These are phyloP conservation scores for Campylomormyrus numenius DNA, from an alignment of 2,113 vertebrate genomes.

Conservation along the genomic window DNA sequence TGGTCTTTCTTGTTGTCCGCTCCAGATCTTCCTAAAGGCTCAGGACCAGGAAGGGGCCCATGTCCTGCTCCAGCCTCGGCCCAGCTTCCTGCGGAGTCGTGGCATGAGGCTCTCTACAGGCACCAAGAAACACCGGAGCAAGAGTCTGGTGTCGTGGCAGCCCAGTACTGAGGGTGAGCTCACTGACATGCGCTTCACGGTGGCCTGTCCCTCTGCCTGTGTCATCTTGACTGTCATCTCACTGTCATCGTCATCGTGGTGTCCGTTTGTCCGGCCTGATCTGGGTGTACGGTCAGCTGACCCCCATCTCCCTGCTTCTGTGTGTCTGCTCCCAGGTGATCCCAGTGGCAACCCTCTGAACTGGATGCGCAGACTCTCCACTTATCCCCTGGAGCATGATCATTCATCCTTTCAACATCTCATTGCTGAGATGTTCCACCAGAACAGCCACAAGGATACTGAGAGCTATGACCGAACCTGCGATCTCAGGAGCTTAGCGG, in stretches of 20 bases:
- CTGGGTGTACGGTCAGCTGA: neutral
- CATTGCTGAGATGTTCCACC: neutral
- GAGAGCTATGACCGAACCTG: neutral
- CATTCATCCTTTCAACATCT: neutral
- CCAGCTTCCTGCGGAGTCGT: constrained; percentile 73
- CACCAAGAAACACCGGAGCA: constrained; percentile 74
- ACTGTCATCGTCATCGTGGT: neutral
- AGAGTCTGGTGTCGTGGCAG: constrained; percentile 68
- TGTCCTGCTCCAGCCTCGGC: constrained; percentile 56
- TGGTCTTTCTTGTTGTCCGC: neutral
- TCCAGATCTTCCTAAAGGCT: constrained; percentile 81
- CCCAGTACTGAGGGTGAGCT: constrained; percentile 85
- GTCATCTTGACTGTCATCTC: neutral
- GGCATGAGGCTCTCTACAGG: constrained; percentile 89
- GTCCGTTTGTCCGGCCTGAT: neutral
- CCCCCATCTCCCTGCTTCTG: neutral
- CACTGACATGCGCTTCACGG: neutral
- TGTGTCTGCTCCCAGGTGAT: neutral
- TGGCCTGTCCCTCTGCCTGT: neutral
- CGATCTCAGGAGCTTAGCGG: neutral
- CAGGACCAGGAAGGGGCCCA: constrained; percentile 79
- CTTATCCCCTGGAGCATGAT: neutral
- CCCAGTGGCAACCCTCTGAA: neutral
- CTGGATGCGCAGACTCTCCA: neutral
- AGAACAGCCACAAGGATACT: neutral